A percentile compares a stretch with the other conserved stretches of the same genome.
phyloP scores from a whole-genome alignment of 1,140 invertebrate species.

The Drosophila bifasciata region DNA sequence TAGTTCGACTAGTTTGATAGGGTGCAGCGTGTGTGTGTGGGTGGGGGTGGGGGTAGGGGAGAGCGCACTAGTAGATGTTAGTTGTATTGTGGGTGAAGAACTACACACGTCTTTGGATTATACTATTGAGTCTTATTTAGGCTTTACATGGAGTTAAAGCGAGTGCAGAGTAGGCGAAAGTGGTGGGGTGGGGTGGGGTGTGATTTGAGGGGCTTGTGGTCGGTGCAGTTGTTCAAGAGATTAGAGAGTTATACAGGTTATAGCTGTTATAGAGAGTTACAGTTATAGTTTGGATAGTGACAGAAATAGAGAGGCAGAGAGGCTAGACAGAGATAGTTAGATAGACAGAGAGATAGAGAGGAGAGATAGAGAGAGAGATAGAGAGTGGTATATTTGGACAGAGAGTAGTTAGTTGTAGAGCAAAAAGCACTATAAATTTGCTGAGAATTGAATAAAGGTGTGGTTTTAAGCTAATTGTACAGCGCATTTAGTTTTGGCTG shows the following conservation, averaged over 20 bases:
- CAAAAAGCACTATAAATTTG: conserved; percentile 76
- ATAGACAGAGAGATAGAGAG: conserved; percentile 23
- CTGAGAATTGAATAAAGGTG: conserved; percentile 68
- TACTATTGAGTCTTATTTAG: conserved; percentile 48
- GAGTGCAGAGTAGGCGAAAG: conserved; percentile 70
- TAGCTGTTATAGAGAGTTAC: conserved; percentile 50
- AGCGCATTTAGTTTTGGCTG: conserved; percentile 79
- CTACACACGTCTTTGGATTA: conserved; percentile 73
- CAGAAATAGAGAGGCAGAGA: conserved; percentile 48
- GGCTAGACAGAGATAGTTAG: conserved; percentile 47
- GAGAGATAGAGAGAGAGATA: conserved; percentile 41
- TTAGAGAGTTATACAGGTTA: conserved; percentile 47
- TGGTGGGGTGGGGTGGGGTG: conserved; percentile 20
- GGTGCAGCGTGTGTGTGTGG: conserved; percentile 71
- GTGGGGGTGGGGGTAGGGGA: conserved; percentile 43
- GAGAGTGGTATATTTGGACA: conserved; percentile 23
- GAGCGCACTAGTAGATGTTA: conserved; percentile 70
- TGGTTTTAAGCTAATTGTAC: conserved; percentile 78
- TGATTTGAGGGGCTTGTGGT: conserved; percentile 14
- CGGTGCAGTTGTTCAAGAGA: conserved; percentile 49
- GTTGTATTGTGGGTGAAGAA: conserved; percentile 64
- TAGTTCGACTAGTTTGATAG: conserved; percentile 58
- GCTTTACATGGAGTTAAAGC: conserved; percentile 61
- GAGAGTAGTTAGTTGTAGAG: conserved; percentile 64
- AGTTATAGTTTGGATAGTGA: conserved; percentile 49